These are phyloP conservation scores for Sinella curviseta DNA, from an alignment of 1,140 invertebrate species.

Conservation along the genomic window DNA sequence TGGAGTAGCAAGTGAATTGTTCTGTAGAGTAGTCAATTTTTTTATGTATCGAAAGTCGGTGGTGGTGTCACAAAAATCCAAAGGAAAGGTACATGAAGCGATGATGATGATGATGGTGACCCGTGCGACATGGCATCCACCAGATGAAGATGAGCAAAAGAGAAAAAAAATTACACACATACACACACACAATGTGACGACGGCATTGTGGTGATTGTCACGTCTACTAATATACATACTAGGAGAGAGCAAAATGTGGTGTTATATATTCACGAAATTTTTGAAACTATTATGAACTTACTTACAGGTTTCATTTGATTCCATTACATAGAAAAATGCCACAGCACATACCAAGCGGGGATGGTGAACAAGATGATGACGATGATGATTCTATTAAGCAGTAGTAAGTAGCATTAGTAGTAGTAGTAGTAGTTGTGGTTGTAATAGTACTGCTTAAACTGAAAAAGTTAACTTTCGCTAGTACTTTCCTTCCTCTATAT, in stretches of 20 bases:
- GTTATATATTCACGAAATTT: no score
- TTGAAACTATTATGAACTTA: not conserved
- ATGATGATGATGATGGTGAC: not conserved
- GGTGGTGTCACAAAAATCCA: not conserved
- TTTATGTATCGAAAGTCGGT: constrained; percentile 6
- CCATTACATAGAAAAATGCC: no score
- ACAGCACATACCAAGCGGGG: no score
- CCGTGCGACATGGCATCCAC: constrained; percentile 19
- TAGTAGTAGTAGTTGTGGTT: not conserved
- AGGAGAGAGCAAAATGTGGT: not conserved
- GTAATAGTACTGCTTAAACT: not conserved
- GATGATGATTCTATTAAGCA: no score
- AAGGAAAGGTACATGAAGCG: not conserved
- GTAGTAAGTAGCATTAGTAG: not conserved
- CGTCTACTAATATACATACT: no score
- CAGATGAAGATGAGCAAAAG: not conserved
- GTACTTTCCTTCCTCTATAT: no score
- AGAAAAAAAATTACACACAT: no score
- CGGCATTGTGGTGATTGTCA: not conserved
- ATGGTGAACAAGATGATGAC: no score
- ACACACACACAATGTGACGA: not conserved
- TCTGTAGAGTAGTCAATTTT: not conserved
- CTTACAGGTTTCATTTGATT: constrained; percentile 5
- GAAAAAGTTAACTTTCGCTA: no score
- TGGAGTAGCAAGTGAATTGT: constrained; percentile 10